A percentile compares a stretch with the other conserved stretches of the same genome.
phyloP scores from a whole-genome alignment of 2,888 invertebrate genomes.

The Synergus umbraculus region DNA sequence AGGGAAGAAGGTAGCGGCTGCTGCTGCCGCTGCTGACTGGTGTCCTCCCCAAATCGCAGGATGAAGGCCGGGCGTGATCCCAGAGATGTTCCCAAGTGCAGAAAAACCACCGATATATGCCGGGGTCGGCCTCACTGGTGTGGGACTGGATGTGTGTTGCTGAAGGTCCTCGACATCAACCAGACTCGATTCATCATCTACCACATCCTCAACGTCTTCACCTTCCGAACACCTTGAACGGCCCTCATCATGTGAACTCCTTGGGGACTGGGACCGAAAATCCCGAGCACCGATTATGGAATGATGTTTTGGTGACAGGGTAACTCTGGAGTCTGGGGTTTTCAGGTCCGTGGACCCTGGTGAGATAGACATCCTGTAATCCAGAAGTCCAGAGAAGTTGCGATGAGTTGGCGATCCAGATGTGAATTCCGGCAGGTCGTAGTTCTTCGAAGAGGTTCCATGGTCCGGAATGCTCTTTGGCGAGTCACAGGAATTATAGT shows the following conservation, averaged over 20 bases:
- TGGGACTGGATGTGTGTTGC: constrained; percentile 59
- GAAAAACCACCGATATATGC: constrained; percentile 72
- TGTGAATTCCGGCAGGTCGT: constrained; percentile 52
- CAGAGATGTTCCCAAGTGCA: constrained; percentile 65
- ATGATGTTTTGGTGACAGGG: constrained; percentile 54
- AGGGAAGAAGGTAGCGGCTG: constrained; percentile 70
- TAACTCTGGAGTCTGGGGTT: constrained; percentile 39
- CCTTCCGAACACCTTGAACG: constrained; percentile 69
- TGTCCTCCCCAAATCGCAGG: constrained; percentile 73
- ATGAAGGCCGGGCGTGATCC: constrained; percentile 65
- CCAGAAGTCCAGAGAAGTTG: constrained; percentile 43
- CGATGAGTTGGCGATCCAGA: constrained; percentile 41
- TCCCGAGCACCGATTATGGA: constrained; percentile 25
- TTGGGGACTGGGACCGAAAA: constrained; percentile 65
- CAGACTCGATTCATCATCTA: constrained; percentile 81
- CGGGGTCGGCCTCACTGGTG: constrained; percentile 73
- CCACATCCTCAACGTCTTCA: constrained; percentile 84
- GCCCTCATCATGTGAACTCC: constrained; percentile 66
- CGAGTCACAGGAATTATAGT: constrained; percentile 52
- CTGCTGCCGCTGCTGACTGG: constrained; percentile 63
- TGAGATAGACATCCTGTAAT: constrained; percentile 47
- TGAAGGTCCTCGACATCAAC: constrained; percentile 88
- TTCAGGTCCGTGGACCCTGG: constrained; percentile 35
- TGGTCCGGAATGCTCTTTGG: constrained; percentile 46
- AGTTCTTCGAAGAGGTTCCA: neutral